These are phyloP conservation scores for Microcebus lehilahytsara DNA, from an alignment of 2,113 vertebrate genomes.

Conservation along the genomic window DNA sequence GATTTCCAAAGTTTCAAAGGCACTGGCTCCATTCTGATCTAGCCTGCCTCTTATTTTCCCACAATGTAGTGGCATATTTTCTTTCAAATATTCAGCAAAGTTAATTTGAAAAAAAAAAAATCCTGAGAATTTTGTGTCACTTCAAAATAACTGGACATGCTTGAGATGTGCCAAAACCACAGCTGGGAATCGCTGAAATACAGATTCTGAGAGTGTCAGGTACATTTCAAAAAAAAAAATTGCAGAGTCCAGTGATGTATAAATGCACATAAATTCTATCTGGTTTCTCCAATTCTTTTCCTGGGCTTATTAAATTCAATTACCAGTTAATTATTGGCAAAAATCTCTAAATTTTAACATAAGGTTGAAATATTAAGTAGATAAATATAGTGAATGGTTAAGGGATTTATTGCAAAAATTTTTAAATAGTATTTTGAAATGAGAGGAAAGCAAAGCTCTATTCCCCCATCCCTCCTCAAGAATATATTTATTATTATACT, in stretches of 20 bases:
- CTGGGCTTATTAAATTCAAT: conserved; percentile 44
- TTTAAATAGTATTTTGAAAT: background rate
- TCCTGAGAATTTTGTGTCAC: background rate
- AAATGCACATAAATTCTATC: conserved; percentile 28
- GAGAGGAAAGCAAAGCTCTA: background rate
- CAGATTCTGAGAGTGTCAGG: background rate
- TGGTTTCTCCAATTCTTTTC: conserved; percentile 19
- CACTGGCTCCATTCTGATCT: background rate
- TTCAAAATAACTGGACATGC: conserved; percentile 33
- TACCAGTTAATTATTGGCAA: background rate
- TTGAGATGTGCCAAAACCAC: background rate
- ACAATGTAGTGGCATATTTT: background rate
- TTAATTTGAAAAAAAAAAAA: background rate
- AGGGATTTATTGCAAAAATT: conserved; percentile 22
- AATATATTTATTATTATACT: background rate
- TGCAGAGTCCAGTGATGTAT: background rate
- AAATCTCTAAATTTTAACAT: background rate
- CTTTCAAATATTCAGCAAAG: conserved; percentile 32
- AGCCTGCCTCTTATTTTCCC: background rate
- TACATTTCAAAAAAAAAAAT: background rate
- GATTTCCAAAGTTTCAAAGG: background rate
- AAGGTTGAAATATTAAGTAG: conserved; percentile 5
- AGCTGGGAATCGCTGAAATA: background rate
- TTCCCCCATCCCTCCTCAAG: background rate
- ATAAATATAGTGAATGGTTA: conserved; percentile 42